Conservation (phyloP, 2,888 invertebrate species). For the Platynereis dumerilii region DNA sequence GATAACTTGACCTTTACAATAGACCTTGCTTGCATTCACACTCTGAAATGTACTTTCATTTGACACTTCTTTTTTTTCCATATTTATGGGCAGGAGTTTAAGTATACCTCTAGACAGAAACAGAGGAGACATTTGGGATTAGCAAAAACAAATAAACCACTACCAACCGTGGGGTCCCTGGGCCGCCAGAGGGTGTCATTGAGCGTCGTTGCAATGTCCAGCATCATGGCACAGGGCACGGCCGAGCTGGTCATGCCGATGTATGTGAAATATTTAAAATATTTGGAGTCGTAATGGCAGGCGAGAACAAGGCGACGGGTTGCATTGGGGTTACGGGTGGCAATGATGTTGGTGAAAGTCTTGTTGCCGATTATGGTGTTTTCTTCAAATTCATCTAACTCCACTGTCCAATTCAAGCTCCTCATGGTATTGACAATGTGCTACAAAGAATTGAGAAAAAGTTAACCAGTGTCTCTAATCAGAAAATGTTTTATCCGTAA, state of each 20-base stretch:
- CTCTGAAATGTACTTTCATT: too few relatives aligned
- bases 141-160: too few relatives aligned
- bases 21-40: too few relatives aligned
- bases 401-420: conserved; percentile 78
- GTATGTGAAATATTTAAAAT: conserved; percentile 71
- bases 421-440: conserved; percentile 73
- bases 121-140: too few relatives aligned
- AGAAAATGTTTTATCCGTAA: too few relatives aligned
- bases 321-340: conserved; percentile 76
- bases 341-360: conserved; percentile 85
- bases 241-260: conserved; percentile 92
- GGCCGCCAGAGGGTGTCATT: conserved; percentile 48
- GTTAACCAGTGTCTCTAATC: too few relatives aligned
- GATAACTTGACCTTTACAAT: too few relatives aligned
- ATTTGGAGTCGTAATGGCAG: conserved; percentile 70
- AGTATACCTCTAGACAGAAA: too few relatives aligned
- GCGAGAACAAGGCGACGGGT: conserved; percentile 71
- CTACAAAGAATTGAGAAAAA: too few relatives aligned
- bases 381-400: conserved; percentile 76
- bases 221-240: conserved; percentile 78
- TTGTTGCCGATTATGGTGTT: conserved; percentile 79
- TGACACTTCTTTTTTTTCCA: too few relatives aligned
- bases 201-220: conserved; percentile 63
- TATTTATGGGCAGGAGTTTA: too few relatives aligned
- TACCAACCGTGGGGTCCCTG: too few relatives aligned